phyloP scores from a whole-genome alignment of 2,113 vertebrate species.

The Tetrax tetrax region DNA sequence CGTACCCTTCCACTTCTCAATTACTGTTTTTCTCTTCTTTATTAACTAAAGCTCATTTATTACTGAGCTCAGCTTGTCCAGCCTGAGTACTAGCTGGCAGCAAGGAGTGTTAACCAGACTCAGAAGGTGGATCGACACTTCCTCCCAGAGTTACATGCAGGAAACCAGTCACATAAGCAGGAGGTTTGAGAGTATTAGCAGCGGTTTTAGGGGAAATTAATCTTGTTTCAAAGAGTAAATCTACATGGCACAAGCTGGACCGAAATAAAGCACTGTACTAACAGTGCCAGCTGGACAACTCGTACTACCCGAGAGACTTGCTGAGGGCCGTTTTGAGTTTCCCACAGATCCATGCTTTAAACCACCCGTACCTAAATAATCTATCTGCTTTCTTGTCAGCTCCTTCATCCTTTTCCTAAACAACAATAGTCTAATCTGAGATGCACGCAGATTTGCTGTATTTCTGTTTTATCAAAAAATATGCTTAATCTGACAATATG shows the following conservation, averaged over 20 bases:
- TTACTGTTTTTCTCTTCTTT: background rate
- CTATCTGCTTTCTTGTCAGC: background rate
- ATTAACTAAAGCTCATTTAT: background rate
- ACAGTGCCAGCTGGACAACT: background rate
- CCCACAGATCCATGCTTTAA: background rate
- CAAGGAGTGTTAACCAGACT: slow-evolving; percentile 22
- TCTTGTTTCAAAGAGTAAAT: slow-evolving; percentile 4
- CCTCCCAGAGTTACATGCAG: slow-evolving; percentile 32
- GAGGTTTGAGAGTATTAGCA: slow-evolving; percentile 40
- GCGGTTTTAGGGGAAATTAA: slow-evolving; percentile 32
- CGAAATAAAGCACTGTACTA: background rate
- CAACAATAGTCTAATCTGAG: background rate
- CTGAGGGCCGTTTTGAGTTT: background rate
- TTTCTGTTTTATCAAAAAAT: background rate
- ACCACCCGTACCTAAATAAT: background rate
- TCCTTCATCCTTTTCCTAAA: background rate
- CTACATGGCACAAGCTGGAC: background rate
- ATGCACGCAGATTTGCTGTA: background rate
- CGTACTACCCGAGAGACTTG: background rate
- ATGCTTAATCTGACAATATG: background rate
- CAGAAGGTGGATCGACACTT: slow-evolving; percentile 6
- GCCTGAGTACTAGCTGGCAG: background rate
- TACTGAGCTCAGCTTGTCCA: background rate
- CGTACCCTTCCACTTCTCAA: background rate
- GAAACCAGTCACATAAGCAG: slow-evolving; percentile 52